A percentile compares a stretch with the other conserved stretches of the same genome.
phyloP scores from a whole-genome alignment of 2,797 vertebrate genomes.

The Danionella dracula region DNA sequence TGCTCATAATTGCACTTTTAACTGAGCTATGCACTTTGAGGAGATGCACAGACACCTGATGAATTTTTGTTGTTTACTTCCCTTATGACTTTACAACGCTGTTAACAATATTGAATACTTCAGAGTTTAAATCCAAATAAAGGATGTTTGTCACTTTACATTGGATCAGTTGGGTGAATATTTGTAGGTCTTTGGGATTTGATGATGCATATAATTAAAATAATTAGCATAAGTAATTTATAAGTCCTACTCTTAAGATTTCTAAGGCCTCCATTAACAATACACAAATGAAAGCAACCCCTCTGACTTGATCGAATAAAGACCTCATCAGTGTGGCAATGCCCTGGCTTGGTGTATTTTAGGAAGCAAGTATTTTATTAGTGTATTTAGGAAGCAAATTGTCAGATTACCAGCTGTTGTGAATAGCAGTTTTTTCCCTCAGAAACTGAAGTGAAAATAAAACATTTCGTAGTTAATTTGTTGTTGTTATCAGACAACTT shows the following conservation, averaged over 20 bases:
- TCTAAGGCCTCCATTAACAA: constrained; percentile 37
- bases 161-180: no score
- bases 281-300: constrained; percentile 43
- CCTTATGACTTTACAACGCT: not conserved
- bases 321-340: not conserved
- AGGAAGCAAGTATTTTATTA: not conserved
- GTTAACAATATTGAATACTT: not conserved
- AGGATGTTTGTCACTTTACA: constrained; percentile 19
- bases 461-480: no score
- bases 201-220: no score
- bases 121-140: not conserved
- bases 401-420: not conserved
- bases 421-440: no score
- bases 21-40: constrained; percentile 55
- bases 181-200: no score
- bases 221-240: no score
- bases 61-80: not conserved
- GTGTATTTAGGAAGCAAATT: not conserved
- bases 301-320: constrained; percentile 51
- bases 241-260: no score
- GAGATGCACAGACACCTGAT: constrained; percentile 26
- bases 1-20: no score
- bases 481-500: no score
- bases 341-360: not conserved
- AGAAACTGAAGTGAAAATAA: no score